Conservation (phyloP, 2,113 vertebrate species). For the Sphaerodactylus townsendi region DNA sequence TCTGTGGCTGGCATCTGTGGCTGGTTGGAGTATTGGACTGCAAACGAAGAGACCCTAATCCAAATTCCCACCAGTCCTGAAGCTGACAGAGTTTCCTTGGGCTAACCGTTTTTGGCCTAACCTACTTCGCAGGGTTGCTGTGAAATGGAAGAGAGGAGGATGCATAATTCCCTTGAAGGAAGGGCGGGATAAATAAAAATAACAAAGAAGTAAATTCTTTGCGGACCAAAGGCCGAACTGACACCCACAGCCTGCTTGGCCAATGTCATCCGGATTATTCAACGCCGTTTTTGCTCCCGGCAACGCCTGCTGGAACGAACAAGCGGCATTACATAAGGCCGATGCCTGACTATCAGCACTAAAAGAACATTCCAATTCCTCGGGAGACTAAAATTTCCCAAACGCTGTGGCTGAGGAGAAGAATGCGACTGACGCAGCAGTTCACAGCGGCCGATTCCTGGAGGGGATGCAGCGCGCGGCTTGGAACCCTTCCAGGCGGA, state of each 20-base stretch:
- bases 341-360: not conserved
- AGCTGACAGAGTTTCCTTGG: too few species aligned
- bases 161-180: too few species aligned
- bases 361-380: slow-evolving; percentile 43
- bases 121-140: too few species aligned
- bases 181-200: too few species aligned
- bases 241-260: not conserved
- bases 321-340: not conserved
- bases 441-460: slow-evolving; percentile 35
- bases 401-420: slow-evolving; percentile 16
- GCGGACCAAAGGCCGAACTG: not conserved
- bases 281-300: not conserved
- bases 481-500: slow-evolving; percentile 61
- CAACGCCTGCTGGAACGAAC: not conserved
- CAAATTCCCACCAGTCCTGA: too few species aligned
- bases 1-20: too few species aligned
- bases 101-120: too few species aligned
- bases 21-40: too few species aligned
- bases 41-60: too few species aligned
- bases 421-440: slow-evolving; percentile 62
- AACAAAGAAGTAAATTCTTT: too few species aligned
- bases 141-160: too few species aligned
- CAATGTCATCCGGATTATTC: not conserved
- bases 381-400: slow-evolving; percentile 40
- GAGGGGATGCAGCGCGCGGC: slow-evolving; percentile 12